Evolutionary conservation across 2,888 invertebrate species (phyloP), one percentile per base, ranked within the genome.

Genomic region (Girardia tigrina): DNA sequence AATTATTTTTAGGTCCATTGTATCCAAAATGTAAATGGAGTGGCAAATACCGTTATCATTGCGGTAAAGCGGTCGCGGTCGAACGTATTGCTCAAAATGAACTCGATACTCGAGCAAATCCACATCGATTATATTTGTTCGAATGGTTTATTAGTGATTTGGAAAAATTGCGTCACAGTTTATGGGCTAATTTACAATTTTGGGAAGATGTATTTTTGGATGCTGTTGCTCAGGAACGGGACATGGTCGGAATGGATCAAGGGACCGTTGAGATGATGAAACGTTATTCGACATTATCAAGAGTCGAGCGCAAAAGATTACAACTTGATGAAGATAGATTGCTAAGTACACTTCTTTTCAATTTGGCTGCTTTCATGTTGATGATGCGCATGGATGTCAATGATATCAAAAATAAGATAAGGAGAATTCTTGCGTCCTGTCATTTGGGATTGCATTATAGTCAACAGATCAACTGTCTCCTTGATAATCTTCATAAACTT

Each of bases 151-250:
- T 56, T n/a, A 56, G 56, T 16, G 56, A 56, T 56, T 16, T 56
- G 4, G 56, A 56, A 4, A 56, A 56, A 56, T 56, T 56, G n/a
- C 56, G 56, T n/a, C 56, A 56, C 23, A 56, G 56, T n/a, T n/a
- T 56, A 12, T 99, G 97, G 97, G 95, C 97, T 85, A 94, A 97
- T 87, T 81, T 84, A 81, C 84, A 84, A 80, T 98, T 98, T 85
- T 99, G 98, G 98, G 98, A 99, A 84, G 97, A 98, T 83, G 91
- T 94, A 0, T 99, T 98, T 83, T 86, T 97, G 76, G 98, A 99
- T 85, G 94, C 97, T 0, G 97, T 99, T 0, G 88, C 88, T 26
- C 97, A 98, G 84, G 98, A 99, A 83, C 87, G 98, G 26, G 98
- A 99, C 82, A 92, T 97, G 89, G 91, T 97, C 79, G 85, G 98